phyloP scores from a whole-genome alignment of 2,113 vertebrate species.

The Chaetura pelagica region DNA sequence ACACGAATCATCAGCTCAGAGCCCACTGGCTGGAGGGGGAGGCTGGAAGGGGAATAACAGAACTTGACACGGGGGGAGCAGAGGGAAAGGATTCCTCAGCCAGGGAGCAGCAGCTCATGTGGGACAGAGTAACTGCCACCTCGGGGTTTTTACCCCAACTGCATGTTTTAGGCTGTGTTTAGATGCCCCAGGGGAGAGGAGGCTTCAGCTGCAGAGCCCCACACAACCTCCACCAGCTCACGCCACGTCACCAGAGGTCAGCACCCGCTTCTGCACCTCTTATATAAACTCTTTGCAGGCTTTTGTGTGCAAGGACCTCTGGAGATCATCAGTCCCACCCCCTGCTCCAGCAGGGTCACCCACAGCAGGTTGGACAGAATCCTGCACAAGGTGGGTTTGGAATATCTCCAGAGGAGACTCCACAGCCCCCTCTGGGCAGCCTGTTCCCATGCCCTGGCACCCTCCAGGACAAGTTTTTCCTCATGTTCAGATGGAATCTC shows the following conservation, averaged over 20 bases:
- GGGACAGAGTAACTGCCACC: neutral
- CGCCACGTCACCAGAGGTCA: neutral
- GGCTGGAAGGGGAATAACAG: neutral
- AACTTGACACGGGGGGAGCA: neutral
- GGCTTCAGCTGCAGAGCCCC: neutral
- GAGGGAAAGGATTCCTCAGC: no score
- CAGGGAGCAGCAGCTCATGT: no score
- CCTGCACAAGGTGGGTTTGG: no score
- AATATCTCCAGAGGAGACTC: no score
- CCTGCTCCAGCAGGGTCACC: no score
- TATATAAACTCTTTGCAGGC: rapidly evolving
- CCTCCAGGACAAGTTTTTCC: no score
- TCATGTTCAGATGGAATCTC: no score
- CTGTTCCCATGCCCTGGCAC: no score
- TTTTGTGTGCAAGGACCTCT: no score
- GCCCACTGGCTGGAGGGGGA: neutral
- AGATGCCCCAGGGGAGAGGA: rapidly evolving
- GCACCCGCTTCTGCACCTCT: neutral
- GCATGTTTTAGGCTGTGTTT: neutral
- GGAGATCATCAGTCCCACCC: no score
- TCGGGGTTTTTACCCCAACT: neutral
- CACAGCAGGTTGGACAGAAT: no score
- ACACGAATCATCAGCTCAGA: neutral
- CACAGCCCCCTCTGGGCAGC: no score
- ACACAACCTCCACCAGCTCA: neutral